phyloP scores from a whole-genome alignment of 2,113 vertebrate species.

The Eclectus roratus region DNA sequence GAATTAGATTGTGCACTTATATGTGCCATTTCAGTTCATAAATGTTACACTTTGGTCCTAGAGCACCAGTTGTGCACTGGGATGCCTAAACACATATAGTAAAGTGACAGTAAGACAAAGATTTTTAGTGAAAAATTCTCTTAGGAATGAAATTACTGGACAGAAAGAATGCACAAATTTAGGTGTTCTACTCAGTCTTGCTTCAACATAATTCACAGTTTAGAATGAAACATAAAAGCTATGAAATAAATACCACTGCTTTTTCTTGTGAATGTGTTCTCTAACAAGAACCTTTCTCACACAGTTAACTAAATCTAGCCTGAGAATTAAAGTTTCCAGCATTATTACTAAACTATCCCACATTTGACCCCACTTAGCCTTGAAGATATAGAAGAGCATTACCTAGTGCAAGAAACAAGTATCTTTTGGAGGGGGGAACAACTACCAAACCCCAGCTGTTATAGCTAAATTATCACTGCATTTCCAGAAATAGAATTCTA shows the following conservation, averaged over 20 bases:
- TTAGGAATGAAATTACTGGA: neutral
- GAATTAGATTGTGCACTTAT: neutral
- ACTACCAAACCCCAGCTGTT: neutral
- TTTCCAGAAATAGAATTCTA: fast-evolving
- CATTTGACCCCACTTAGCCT: neutral
- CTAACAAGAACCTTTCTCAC: neutral
- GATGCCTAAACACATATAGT: neutral
- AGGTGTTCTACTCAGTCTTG: neutral
- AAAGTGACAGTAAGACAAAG: neutral
- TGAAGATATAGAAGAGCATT: neutral
- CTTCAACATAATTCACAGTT: neutral
- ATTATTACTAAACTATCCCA: neutral
- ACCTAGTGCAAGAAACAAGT: neutral
- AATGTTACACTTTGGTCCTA: neutral
- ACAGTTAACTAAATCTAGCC: neutral
- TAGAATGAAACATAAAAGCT: neutral
- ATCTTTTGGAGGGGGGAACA: fast-evolving
- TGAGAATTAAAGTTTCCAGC: neutral
- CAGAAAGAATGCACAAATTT: neutral
- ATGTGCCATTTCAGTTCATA: neutral
- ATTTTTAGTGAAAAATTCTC: neutral
- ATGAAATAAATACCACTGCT: neutral
- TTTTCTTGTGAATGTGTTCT: neutral
- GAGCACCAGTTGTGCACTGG: neutral
- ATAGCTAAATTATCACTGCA: neutral